These are phyloP conservation scores for Notechis scutatus DNA, from an alignment of 2,113 vertebrate species.

Conservation along the genomic window DNA sequence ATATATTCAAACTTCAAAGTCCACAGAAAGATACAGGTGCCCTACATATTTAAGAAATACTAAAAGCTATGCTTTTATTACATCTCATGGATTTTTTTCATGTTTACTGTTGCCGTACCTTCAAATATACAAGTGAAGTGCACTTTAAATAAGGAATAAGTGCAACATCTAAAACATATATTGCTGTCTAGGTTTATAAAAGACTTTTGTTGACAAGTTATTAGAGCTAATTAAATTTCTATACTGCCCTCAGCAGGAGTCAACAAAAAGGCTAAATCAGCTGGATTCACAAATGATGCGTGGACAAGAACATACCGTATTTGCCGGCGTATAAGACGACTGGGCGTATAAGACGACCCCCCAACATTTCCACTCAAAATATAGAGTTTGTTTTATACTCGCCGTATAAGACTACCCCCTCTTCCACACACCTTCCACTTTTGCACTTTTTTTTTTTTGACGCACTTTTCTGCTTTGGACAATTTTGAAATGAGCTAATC, in stretches of 20 bases:
- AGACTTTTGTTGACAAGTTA: not conserved
- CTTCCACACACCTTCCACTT: too few relatives aligned
- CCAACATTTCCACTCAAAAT: too few relatives aligned
- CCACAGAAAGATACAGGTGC: not conserved
- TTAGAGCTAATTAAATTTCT: slow-evolving; percentile 17
- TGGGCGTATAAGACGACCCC: too few relatives aligned
- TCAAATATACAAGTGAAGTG: not conserved
- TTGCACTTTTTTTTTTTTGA: too few relatives aligned
- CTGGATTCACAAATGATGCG: slow-evolving; percentile 10
- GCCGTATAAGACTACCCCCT: too few relatives aligned
- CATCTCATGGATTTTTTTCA: slow-evolving; percentile 2
- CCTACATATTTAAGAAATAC: not conserved
- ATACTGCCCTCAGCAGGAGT: slow-evolving; percentile 36
- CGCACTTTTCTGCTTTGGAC: too few relatives aligned
- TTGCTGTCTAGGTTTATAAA: not conserved
- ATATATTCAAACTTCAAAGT: slow-evolving; percentile 10
- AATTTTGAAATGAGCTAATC: too few relatives aligned
- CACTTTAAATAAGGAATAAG: slow-evolving; percentile 25
- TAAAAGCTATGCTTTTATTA: not conserved
- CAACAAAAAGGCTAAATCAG: slow-evolving; percentile 29
- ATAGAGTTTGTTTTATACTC: too few relatives aligned
- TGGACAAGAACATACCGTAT: slow-evolving; percentile 1
- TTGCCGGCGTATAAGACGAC: too few relatives aligned
- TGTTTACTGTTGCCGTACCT: not conserved
- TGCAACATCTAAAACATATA: slow-evolving; percentile 21